Conservation (phyloP, 2,113 vertebrate species). For the Lepus americanus region DNA sequence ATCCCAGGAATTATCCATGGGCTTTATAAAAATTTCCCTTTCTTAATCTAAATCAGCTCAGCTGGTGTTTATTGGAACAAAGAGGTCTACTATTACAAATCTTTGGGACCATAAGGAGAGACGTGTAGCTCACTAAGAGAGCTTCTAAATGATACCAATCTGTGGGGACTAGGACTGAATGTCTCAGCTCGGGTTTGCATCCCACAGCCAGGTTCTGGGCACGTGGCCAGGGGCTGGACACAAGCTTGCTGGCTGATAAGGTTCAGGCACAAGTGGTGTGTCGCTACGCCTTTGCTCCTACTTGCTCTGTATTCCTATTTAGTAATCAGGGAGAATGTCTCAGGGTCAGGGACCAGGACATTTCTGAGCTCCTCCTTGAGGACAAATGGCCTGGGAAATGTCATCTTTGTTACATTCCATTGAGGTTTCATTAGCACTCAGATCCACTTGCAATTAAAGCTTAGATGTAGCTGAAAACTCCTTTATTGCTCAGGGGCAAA, state of each 20-base stretch:
- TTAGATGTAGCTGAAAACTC: neutral
- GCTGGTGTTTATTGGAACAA: no score
- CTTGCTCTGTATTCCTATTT: neutral
- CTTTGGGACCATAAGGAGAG: neutral
- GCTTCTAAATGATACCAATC: neutral
- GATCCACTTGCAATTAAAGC: neutral
- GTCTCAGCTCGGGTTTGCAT: neutral
- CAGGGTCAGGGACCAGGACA: neutral
- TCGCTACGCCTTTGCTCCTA: neutral
- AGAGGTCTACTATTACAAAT: neutral
- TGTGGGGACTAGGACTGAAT: neutral
- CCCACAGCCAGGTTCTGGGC: accelerated
- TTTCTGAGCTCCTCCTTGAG: neutral
- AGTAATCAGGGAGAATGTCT: neutral
- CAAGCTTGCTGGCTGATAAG: neutral
- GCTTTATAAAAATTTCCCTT: neutral
- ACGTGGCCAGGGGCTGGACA: no score
- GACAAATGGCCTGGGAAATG: neutral
- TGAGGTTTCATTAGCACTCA: neutral
- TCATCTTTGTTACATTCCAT: neutral
- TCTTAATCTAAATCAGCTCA: neutral
- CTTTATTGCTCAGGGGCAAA: neutral
- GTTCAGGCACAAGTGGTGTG: neutral
- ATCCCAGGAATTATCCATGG: neutral
- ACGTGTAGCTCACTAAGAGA: neutral